A percentile compares a stretch with the other conserved stretches of the same genome.
phyloP scores from a whole-genome alignment of 2,888 invertebrate species.

The Diachrysia chrysitis region DNA sequence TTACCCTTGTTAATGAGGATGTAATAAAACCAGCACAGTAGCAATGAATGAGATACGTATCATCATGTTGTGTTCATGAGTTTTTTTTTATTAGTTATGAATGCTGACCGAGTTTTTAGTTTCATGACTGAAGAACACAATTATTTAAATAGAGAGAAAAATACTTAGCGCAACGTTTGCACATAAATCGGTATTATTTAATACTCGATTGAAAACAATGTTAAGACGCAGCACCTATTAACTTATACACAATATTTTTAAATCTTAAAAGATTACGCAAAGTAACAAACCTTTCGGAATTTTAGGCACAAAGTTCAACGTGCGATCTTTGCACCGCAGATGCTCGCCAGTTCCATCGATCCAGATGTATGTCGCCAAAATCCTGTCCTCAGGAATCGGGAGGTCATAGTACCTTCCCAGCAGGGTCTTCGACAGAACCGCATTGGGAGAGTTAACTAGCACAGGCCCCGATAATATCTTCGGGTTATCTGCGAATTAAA shows the following conservation, averaged over 20 bases:
- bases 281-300: constrained; percentile 91
- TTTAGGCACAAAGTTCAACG: constrained; percentile 94
- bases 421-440: constrained; percentile 93
- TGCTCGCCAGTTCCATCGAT: constrained; percentile 97
- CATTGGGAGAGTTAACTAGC: constrained; percentile 93
- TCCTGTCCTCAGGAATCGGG: constrained; percentile 93
- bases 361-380: constrained; percentile 97
- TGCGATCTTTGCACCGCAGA: constrained; percentile 96
- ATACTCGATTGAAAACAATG: background rate
- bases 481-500: constrained; percentile 78
- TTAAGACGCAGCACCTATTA: background rate
- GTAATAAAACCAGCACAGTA: constrained; percentile 70
- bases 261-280: constrained; percentile 3
- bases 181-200: background rate
- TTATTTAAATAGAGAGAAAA: background rate
- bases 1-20: constrained; percentile 81
- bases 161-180: background rate
- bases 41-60: constrained; percentile 65
- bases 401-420: constrained; percentile 93
- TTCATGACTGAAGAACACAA: constrained; percentile 13
- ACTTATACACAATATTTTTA: too few species aligned
- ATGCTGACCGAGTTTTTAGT: constrained; percentile 29
- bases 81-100: constrained; percentile 44
- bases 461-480: constrained; percentile 86
- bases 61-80: constrained; percentile 39